Evolutionary conservation across 2,888 invertebrate species (phyloP).

Genomic region (Gastrophysa polygoni): DNA sequence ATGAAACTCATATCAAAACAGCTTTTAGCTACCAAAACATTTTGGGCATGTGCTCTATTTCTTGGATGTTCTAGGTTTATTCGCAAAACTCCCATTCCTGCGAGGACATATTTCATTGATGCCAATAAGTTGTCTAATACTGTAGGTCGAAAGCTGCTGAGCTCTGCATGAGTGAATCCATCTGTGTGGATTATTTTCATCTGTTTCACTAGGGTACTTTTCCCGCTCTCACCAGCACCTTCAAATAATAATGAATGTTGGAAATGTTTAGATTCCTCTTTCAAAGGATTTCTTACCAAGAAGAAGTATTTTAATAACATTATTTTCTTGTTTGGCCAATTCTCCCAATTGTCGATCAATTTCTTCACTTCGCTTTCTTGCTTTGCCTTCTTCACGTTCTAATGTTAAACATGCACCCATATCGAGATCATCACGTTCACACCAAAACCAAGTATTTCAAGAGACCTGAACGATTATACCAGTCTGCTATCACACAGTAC

Average conservation of each 20-base stretch:
- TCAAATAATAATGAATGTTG: slow-evolving; percentile 16
- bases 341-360: slow-evolving; percentile 66
- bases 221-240: slow-evolving; percentile 73
- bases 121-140: slow-evolving; percentile 69
- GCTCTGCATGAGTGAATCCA: slow-evolving; percentile 67
- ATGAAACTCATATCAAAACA: slow-evolving; percentile 64
- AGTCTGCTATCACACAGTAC: too few species aligned
- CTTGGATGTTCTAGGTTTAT: slow-evolving; percentile 66
- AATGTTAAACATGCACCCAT: slow-evolving; percentile 70
- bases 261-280: background rate
- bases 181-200: slow-evolving; percentile 74
- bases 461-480: too few species aligned
- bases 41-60: slow-evolving; percentile 65
- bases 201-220: slow-evolving; percentile 71
- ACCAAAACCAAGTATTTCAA: too few species aligned
- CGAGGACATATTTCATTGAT: slow-evolving; percentile 71
- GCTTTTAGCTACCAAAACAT: slow-evolving; percentile 60
- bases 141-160: slow-evolving; percentile 67
- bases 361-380: slow-evolving; percentile 65
- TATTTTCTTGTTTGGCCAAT: slow-evolving; percentile 64
- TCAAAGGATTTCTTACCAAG: slow-evolving; percentile 59
- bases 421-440: slow-evolving; percentile 50
- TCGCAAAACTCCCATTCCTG: slow-evolving; percentile 68
- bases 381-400: slow-evolving; percentile 66
- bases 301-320: slow-evolving; percentile 68